Base-by-base conservation (phyloP, 2,113 vertebrate genomes). In the Oreocharis arfaki region DNA sequence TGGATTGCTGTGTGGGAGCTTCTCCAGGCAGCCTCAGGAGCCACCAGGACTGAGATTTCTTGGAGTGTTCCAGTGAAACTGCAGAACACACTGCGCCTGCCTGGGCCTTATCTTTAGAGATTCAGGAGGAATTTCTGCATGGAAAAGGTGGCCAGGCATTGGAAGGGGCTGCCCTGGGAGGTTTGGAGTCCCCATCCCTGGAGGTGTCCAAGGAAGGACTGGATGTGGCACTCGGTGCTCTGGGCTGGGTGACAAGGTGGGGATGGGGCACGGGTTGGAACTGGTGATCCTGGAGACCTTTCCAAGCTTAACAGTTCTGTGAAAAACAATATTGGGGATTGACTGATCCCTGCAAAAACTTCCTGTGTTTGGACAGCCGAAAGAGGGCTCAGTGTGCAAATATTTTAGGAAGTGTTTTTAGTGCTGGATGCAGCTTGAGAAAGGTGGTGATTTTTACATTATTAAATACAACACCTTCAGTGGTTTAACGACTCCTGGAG, bases 201-300 rank as follows among this genome's bases (percentile, higher is more conserved):
- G 46, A 28, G 50, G 32, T 64, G 57, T 5, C 59, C 42, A 32
- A 0, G 65, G 75, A 30, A 35, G 6, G 41, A 2, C 35, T 61
- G 55, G 42, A 23, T 0, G 30, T 55, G 78, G 8, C 55, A 55
- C 55, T 32, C 21, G 7, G 61, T 6, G 61, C 61, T 75, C n/a
- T 75, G 60, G 37, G 16, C 44, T 82, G 61, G 61, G 49, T 6
- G 55, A 22, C 21, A 23, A 4, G 20, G 30, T 46, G 78, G n/a
- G n/a, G 9, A n/a, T 22, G 0, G 0, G n/a, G 9, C 47, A 61
- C n/a, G 19, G 39, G 2, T 6, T 30, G 61, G 46, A 39, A 23
- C 5, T n/a, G 7, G 3, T 46, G 53, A 8, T 17, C 26, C 61
- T 32, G 30, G 63, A 69, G 70, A 39, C 8, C 17, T 47, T 61